phyloP scores from a whole-genome alignment of 2,888 invertebrate species.

The Nysson spinosus region DNA sequence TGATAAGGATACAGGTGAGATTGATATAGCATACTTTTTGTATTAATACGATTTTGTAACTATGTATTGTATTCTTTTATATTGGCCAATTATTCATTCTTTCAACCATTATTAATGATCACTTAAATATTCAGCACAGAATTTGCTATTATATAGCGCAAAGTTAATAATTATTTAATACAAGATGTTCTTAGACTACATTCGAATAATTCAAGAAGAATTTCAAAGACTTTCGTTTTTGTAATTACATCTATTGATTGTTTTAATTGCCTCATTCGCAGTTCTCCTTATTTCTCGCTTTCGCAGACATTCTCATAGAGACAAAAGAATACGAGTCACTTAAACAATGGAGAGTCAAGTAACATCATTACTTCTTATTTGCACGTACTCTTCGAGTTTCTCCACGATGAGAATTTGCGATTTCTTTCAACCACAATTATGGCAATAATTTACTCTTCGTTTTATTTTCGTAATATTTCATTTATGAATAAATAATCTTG shows the following conservation, averaged over 20 bases:
- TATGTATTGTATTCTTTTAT: too few species aligned
- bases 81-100: too few species aligned
- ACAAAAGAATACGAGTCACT: background rate
- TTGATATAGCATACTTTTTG: too few species aligned
- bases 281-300: background rate
- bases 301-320: background rate
- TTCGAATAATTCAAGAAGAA: background rate
- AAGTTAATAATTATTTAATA: too few species aligned
- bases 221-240: background rate
- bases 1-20: constrained; percentile 69
- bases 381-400: background rate
- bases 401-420: background rate
- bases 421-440: background rate
- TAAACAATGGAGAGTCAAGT: constrained; percentile 4
- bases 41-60: too few species aligned
- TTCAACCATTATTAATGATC: too few species aligned
- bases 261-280: background rate
- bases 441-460: background rate
- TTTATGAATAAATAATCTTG: background rate
- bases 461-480: background rate
- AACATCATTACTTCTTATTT: constrained; percentile 4
- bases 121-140: too few species aligned
- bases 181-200: too few species aligned
- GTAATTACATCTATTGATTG: background rate
- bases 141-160: too few species aligned